phyloP scores from a whole-genome alignment of 2,888 invertebrate species.

The Pycnomerus fuliginosus region DNA sequence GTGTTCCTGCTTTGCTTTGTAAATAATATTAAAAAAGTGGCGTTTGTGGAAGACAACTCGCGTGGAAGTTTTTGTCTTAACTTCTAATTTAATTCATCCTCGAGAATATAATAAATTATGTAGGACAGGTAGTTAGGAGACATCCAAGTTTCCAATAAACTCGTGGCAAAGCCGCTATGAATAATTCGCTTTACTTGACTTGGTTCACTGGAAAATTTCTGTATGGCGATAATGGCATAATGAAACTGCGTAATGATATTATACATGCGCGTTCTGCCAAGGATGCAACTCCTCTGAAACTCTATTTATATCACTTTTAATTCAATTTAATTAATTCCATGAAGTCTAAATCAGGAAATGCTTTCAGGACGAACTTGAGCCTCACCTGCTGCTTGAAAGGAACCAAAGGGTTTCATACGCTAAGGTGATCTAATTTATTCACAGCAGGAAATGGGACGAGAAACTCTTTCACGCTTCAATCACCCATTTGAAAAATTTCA shows the following conservation, averaged over 20 bases:
- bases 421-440: conserved; percentile 11
- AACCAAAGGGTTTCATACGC: conserved; percentile 12
- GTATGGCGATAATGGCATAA: conserved; percentile 26
- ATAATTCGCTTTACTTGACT: conserved; percentile 22
- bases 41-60: conserved; percentile 1
- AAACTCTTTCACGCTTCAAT: too few relatives aligned
- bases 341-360: conserved; percentile 21
- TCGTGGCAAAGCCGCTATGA: conserved; percentile 24
- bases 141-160: conserved; percentile 26
- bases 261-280: conserved; percentile 20
- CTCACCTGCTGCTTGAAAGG: conserved; percentile 14
- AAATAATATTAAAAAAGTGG: conserved; percentile 6
- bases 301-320: conserved; percentile 23
- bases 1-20: conserved; percentile 16
- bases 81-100: conserved; percentile 24
- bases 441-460: conserved; percentile 1
- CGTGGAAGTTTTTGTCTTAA: conserved; percentile 17
- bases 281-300: conserved; percentile 10
- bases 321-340: conserved; percentile 22
- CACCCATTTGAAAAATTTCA: too few relatives aligned
- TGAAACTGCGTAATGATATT: conserved; percentile 24
- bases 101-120: conserved; percentile 32
- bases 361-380: conserved; percentile 11
- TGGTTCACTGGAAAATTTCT: conserved; percentile 27
- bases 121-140: conserved; percentile 30